Percentiles rank a stretch among this genome's conserved stretches.
Conservation (phyloP, 30 jellyfish, hydroid and myxozoan genomes). For the Aurelia aurita region DNA sequence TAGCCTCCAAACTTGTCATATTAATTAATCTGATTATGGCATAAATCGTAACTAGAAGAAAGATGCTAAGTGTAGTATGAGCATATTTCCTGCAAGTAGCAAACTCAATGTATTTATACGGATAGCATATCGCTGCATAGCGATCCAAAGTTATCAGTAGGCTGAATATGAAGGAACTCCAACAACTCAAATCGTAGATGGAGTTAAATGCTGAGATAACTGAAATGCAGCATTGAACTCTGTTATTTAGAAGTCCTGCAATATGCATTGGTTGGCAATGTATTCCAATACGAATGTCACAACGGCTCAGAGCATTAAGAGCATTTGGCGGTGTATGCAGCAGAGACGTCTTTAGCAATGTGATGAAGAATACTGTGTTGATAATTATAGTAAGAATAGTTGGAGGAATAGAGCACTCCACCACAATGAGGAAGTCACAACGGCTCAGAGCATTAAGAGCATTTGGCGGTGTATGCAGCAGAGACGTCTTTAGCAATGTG, state of each 20-base stretch:
- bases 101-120: constrained; percentile 6
- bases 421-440: background rate
- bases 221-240: background rate
- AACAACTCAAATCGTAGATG: background rate
- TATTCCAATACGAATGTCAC: background rate
- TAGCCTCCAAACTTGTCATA: too few relatives aligned
- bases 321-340: constrained; percentile 12
- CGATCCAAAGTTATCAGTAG: too few relatives aligned
- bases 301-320: background rate
- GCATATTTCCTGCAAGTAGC: background rate
- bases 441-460: background rate
- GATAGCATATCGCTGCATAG: too few relatives aligned
- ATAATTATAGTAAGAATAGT: background rate
- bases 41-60: too few relatives aligned
- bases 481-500: background rate
- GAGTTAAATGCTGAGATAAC: background rate
- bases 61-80: too few relatives aligned
- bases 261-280: constrained; percentile 6
- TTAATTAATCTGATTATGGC: too few relatives aligned
- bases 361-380: constrained; percentile 7
- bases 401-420: too few relatives aligned
- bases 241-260: background rate
- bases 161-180: constrained; percentile 1
- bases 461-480: constrained; percentile 6
- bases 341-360: background rate